Evolutionary conservation across 2,888 invertebrate genomes (phyloP), one percentile per base, ranked within the genome.

Genomic region (Phorcus lineatus): DNA sequence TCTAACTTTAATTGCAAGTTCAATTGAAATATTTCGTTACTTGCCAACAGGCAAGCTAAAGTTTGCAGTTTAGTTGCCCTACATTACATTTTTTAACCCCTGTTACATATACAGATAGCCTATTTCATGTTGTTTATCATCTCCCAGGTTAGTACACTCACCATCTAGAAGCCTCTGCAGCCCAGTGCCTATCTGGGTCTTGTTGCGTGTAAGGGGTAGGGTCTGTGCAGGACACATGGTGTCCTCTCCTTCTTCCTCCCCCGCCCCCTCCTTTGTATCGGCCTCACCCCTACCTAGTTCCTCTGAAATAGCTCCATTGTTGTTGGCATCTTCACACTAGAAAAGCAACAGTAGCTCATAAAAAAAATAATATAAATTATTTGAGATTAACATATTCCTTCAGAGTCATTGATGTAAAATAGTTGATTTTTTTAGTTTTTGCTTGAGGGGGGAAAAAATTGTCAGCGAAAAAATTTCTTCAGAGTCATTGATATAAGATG

Each of bases 131-230:
- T n/a, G n/a, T n/a, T n/a, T n/a, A n/a, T n/a, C n/a, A n/a, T n/a
- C n/a, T n/a, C n/a, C n/a, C n/a, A n/a, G n/a, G n/a, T n/a, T n/a
- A 36, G 36, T 40, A 7, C 24, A 79, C 83, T 85, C 81, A 89
- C 89, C 89, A 81, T 88, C 86, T 17, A 88, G 82, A 19, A 89
- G 80, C 54, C 86, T 82, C 77, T 89, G 89, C 19, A 88, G 83
- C 24, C 84, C 85, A 9, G 77, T 62, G 54, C 66, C 22, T 11
- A 57, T 57, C 22, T 57, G 57, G 9, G 52, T 22, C 11, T 54
- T 31, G 54, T 40, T 66, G 75, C 22, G 75, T 2, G 31, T 57
- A 7, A 62, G 19, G 19, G 24, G 53, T 19, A 47, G n/a, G 2
- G 80, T 19, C 66, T 28, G 17, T 3, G 55, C 36, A 0, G 24